Evolutionary conservation across 2,888 invertebrate species (phyloP).

Genomic region (Tenthredo mesomela): DNA sequence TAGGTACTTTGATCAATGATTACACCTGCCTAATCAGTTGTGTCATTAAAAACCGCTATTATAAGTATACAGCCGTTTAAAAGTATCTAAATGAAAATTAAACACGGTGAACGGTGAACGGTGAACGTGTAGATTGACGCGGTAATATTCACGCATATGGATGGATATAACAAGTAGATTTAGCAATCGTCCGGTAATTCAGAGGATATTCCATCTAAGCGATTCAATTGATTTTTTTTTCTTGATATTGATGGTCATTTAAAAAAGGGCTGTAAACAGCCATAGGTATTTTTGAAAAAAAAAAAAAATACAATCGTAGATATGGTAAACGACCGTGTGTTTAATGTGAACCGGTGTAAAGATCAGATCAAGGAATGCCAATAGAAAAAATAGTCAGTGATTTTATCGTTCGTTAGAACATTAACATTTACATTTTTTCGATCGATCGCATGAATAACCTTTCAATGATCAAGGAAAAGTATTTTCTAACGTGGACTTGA

Average conservation of each 20-base stretch:
- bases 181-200: constrained; percentile 74
- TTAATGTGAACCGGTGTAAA: no score
- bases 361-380: no score
- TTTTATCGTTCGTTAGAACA: background rate
- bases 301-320: background rate
- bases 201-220: constrained; percentile 73
- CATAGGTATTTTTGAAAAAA: background rate
- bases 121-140: constrained; percentile 46
- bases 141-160: constrained; percentile 37
- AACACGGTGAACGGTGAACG: background rate
- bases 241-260: background rate
- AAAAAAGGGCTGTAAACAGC: background rate
- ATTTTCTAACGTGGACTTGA: no score
- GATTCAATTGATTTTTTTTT: constrained; percentile 57
- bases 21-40: background rate
- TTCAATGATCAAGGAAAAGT: no score
- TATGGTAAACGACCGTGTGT: no score
- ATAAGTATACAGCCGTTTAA: constrained; percentile 2
- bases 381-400: no score
- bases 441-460: constrained; percentile 21
- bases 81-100: constrained; percentile 25
- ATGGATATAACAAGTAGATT: constrained; percentile 65
- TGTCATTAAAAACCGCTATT: constrained; percentile 19
- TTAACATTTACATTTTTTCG: constrained; percentile 35
- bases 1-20: constrained; percentile 6